phyloP scores from a whole-genome alignment of 2,113 vertebrate species.

The Megaceryle torquata region DNA sequence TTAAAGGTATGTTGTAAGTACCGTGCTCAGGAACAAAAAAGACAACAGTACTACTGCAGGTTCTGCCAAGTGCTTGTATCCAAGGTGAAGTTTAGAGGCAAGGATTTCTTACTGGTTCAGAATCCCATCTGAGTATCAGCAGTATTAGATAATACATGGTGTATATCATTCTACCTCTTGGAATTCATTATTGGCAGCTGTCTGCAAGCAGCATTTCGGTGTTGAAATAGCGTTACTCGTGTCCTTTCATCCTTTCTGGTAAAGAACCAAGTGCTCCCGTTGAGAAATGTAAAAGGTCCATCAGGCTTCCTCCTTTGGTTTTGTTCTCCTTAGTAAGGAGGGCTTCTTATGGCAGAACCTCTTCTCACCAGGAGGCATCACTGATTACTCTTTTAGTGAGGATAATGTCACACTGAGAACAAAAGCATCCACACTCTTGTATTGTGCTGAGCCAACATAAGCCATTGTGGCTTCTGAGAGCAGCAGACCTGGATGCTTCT shows the following conservation, averaged over 20 bases:
- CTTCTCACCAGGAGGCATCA: not conserved
- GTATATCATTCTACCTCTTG: not conserved
- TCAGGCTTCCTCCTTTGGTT: not conserved
- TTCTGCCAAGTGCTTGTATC: not conserved
- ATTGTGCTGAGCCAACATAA: not conserved
- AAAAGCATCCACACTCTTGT: not conserved
- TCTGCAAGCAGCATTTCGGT: not conserved
- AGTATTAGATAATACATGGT: not conserved
- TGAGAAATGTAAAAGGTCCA: not conserved
- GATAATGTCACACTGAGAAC: not conserved
- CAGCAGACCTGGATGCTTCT: not conserved
- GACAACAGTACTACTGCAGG: rapidly evolving
- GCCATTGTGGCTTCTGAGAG: not conserved
- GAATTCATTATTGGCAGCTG: not conserved
- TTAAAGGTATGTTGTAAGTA: constrained; percentile 84
- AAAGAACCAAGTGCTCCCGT: not conserved
- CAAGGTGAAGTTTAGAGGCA: not conserved
- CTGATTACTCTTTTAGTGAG: not conserved
- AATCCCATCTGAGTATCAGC: not conserved
- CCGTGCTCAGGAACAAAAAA: not conserved
- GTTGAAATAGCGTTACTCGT: rapidly evolving
- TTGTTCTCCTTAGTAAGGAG: not conserved
- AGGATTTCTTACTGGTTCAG: not conserved
- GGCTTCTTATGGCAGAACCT: not conserved
- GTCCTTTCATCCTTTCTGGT: not conserved